phyloP scores from a whole-genome alignment of 1,140 invertebrate genomes.

The Archegozetes longisetosus region DNA sequence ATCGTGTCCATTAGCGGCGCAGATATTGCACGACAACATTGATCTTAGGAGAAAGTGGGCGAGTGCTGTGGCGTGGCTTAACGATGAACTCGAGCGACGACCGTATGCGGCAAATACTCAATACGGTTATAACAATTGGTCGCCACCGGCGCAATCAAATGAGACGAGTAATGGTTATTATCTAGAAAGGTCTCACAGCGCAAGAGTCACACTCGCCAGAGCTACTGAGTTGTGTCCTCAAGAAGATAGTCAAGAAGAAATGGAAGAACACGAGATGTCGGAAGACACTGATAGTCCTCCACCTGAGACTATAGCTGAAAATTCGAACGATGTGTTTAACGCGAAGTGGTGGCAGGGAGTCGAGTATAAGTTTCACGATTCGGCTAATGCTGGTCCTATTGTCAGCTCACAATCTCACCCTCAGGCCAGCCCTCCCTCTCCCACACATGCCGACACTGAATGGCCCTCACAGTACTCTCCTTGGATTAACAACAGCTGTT shows the following conservation, averaged over 20 bases:
- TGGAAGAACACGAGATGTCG: not conserved
- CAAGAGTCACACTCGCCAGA: conserved; percentile 67
- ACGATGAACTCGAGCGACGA: conserved; percentile 72
- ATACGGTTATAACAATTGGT: conserved; percentile 81
- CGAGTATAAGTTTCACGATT: not conserved
- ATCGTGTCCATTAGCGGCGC: conserved; percentile 51
- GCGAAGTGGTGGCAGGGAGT: not conserved
- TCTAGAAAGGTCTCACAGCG: conserved; percentile 80
- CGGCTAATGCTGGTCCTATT: not conserved
- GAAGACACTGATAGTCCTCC: not conserved
- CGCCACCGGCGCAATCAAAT: conserved; percentile 80
- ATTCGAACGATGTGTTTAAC: not conserved
- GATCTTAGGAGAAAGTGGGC: conserved; percentile 73
- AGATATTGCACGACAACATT: conserved; percentile 53
- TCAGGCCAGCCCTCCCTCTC: not conserved
- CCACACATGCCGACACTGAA: not conserved
- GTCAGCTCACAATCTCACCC: not conserved
- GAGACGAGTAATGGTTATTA: conserved; percentile 89
- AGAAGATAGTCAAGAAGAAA: conserved; percentile 29
- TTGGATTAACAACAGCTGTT: not conserved
- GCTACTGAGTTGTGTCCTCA: conserved; percentile 65
- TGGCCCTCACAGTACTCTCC: not conserved
- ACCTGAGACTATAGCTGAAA: not conserved
- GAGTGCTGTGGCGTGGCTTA: conserved; percentile 76
- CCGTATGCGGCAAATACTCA: conserved; percentile 41